Percentiles rank a stretch among this genome's conserved stretches.
phyloP scores from a whole-genome alignment of 2,797 vertebrate species.

The Cirrhinus mrigala region DNA sequence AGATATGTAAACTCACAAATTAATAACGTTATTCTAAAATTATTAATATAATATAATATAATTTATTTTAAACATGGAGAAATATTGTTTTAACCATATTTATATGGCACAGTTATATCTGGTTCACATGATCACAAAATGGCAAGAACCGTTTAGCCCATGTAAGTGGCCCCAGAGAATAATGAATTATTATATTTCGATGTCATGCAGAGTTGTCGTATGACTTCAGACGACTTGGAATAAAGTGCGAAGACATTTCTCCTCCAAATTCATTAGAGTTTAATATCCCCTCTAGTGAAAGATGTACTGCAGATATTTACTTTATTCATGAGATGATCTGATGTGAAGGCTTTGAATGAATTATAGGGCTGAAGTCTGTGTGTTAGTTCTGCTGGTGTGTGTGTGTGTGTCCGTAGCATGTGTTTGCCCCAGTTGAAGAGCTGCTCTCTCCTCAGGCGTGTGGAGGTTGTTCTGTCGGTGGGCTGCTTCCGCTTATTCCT shows the following conservation, averaged over 20 bases:
- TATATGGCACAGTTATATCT: not conserved
- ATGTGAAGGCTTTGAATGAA: constrained; percentile 14
- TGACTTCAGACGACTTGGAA: constrained; percentile 1
- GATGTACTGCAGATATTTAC: constrained; percentile 29
- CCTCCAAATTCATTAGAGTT: constrained; percentile 18
- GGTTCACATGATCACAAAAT: not conserved
- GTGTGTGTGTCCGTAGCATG: not conserved
- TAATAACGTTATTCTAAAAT: not conserved
- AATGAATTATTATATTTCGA: not conserved
- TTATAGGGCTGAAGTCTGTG: constrained; percentile 22
- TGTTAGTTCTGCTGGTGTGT: constrained; percentile 6
- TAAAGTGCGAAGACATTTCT: not conserved
- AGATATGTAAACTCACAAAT: not conserved
- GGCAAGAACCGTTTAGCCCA: not conserved
- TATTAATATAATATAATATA: no score
- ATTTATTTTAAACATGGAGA: not conserved
- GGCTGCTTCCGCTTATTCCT: not conserved
- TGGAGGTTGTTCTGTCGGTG: constrained; percentile 36
- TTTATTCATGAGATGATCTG: constrained; percentile 21
- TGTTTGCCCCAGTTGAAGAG: constrained; percentile 30
- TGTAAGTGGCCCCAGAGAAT: not conserved
- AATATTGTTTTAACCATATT: not conserved
- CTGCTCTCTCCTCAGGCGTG: constrained; percentile 42
- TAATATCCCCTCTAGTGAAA: constrained; percentile 23
- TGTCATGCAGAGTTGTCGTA: not conserved